Conservation (phyloP, 2,797 vertebrate genomes). For the Peromyscus eremicus region DNA sequence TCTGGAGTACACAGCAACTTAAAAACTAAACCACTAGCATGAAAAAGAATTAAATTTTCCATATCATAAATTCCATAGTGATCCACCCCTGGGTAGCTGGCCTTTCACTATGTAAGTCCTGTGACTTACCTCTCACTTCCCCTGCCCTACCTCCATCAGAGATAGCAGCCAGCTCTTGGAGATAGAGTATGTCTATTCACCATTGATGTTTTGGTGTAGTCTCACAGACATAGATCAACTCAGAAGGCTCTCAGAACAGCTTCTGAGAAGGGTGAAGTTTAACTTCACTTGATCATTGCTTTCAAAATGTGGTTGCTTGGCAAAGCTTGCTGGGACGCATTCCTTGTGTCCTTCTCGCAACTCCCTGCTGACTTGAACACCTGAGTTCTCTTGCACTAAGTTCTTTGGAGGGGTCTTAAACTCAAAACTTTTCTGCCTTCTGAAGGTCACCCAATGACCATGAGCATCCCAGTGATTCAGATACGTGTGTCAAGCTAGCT, state of each 20-base stretch:
- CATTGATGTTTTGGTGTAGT: constrained; percentile 65
- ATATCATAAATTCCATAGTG: constrained; percentile 83
- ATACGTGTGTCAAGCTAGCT: neutral
- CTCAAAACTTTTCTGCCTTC: neutral
- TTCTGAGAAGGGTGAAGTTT: neutral
- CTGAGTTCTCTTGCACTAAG: neutral
- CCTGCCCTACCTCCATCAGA: neutral
- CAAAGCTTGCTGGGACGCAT: neutral
- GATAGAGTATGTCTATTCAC: constrained; percentile 52
- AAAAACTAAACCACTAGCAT: constrained; percentile 78
- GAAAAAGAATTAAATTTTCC: constrained; percentile 83
- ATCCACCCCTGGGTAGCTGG: constrained; percentile 80
- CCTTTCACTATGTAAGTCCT: constrained; percentile 74
- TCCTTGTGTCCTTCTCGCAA: neutral
- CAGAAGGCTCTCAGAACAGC: constrained; percentile 1
- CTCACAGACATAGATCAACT: constrained; percentile 9
- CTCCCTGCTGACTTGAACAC: neutral
- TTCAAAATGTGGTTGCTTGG: neutral
- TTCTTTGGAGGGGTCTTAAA: neutral
- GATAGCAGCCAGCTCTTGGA: constrained; percentile 67
- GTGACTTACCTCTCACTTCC: constrained; percentile 60
- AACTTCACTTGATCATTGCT: constrained; percentile 1
- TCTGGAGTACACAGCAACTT: constrained; percentile 74
- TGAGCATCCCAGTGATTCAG: neutral
- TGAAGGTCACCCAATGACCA: neutral